A percentile compares a stretch with the other conserved stretches of the same genome.
Conservation (phyloP, 2,888 invertebrate genomes). For the Heliconius erato region DNA sequence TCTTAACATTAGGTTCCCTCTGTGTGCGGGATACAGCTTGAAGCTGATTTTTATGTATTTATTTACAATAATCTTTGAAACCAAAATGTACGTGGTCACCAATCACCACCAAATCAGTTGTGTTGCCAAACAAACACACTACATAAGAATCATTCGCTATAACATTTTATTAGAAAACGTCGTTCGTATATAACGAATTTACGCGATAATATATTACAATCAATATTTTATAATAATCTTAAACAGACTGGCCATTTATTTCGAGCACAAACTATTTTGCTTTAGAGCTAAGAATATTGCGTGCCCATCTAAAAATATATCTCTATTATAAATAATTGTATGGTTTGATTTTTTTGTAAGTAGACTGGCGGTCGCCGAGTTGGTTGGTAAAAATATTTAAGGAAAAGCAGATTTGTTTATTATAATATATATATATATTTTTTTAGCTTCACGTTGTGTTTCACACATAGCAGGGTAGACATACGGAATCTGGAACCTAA, state of each 20-base stretch:
- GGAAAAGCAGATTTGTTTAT: not conserved
- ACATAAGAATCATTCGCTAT: not conserved
- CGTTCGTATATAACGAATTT: constrained; percentile 24
- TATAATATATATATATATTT: too few species aligned
- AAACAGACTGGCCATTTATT: constrained; percentile 17
- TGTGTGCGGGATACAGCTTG: too few species aligned
- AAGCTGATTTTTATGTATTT: too few species aligned
- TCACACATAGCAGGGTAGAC: too few species aligned
- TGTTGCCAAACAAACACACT: not conserved
- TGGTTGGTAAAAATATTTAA: not conserved
- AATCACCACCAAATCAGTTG: not conserved
- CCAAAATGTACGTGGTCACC: not conserved
- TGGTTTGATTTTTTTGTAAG: not conserved
- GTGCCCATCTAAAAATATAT: not conserved
- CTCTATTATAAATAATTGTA: not conserved
- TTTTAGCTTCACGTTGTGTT: too few species aligned
- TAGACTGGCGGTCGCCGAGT: constrained; percentile 7
- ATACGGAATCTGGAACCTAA: too few species aligned
- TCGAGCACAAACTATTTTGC: constrained; percentile 11
- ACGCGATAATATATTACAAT: constrained; percentile 7
- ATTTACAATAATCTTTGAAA: not conserved
- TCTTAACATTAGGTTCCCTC: too few species aligned
- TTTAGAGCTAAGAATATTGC: constrained; percentile 6
- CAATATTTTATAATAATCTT: constrained; percentile 25
- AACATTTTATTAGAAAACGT: constrained; percentile 6